These are phyloP conservation scores for Myoxocephalus aenaeus DNA, from an alignment of 2,797 vertebrate genomes.

Conservation along the genomic window DNA sequence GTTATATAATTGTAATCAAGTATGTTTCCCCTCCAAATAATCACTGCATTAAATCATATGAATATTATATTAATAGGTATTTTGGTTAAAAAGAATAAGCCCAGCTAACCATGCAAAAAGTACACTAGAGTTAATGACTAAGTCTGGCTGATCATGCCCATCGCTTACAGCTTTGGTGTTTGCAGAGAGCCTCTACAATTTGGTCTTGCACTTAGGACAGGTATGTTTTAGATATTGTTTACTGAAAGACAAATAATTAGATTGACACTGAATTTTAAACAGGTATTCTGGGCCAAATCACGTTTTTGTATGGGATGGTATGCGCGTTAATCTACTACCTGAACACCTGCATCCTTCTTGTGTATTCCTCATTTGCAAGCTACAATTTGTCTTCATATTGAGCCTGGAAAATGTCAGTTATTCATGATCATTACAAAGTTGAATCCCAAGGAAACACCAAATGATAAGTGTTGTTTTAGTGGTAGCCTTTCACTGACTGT, in stretches of 20 bases:
- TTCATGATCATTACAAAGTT: background rate
- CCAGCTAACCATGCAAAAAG: background rate
- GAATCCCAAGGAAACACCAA: background rate
- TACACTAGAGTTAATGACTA: background rate
- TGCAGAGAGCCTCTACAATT: background rate
- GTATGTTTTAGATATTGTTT: background rate
- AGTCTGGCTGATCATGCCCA: conserved; percentile 81
- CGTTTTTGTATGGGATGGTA: background rate
- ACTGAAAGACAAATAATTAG: conserved; percentile 41
- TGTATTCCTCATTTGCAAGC: conserved; percentile 82
- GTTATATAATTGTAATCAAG: background rate
- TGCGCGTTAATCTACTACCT: conserved; percentile 73
- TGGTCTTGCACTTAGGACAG: fast-evolving
- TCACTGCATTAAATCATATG: background rate
- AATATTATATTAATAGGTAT: background rate
- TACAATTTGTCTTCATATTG: conserved; percentile 86
- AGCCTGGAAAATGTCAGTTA: conserved; percentile 71
- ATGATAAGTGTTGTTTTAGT: background rate
- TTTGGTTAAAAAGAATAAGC: background rate
- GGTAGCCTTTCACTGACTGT: conserved; percentile 8
- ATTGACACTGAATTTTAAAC: background rate
- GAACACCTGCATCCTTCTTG: conserved; percentile 80
- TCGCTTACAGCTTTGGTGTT: conserved; percentile 83
- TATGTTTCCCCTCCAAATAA: background rate
- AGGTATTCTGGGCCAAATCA: background rate